Evolutionary conservation across 2,113 vertebrate genomes (phyloP), one percentile per base, ranked within the genome.

Genomic region (Gobiocypris rarus): DNA sequence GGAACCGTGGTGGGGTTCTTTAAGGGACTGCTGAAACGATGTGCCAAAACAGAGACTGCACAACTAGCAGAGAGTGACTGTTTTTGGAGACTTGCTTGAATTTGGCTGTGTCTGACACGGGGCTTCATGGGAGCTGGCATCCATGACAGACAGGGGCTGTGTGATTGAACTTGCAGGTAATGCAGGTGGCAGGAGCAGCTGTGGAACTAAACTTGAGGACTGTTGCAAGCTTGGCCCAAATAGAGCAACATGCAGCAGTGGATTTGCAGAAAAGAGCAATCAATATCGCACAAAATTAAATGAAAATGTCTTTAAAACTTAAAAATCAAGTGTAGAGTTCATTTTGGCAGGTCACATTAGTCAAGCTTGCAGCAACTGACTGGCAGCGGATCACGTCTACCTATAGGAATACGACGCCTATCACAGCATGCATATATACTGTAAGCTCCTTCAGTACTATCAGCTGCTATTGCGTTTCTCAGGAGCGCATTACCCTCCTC

Each of bases 91-190:
- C 52, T 48, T 48, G 76, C 41, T 54, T 61, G 58, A 61, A 11
- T 74, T 71, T 63, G 84, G 28, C 70, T 28, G 14, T 83, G 76
- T 80, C 71, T 86, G 87, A 86, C 87, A 77, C 70, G 0, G 10
- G 82, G 61, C 77, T 65, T 84, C 61, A 86, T 81, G 63, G 67
- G 78, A 86, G 61, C 82, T 88, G 63, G 71, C 87, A 73, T 63
- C 69, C 77, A 81, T 86, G 84, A 81, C 84, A 59, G 84, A 84
- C 84, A 70, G 75, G 28, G 52, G 31, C 4, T n/a, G 48, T 67
- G 75, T 58, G 83, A 78, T 71, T 75, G 86, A 85, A 71, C 83
- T 73, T 15, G 9, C 17, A 78, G 83, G 76, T 67, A 83, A 78
- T 86, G 70, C 74, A 83, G 73, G 80, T 81, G 83, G 50, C 61